Evolutionary conservation across 2,797 vertebrate genomes (phyloP).

Genomic region (Sebastes trivittatus): DNA sequence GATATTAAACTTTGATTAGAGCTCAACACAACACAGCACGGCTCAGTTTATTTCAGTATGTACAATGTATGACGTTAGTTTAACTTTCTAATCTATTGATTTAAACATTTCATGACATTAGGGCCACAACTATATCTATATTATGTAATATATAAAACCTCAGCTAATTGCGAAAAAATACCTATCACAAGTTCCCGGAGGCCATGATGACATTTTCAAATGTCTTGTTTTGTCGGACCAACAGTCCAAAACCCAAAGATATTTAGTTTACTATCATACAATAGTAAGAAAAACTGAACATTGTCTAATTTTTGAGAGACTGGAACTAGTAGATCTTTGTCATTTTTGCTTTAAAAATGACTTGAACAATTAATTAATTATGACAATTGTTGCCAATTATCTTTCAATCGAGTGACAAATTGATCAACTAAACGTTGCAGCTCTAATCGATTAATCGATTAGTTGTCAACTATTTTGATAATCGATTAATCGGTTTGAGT

Average conservation of each 20-base stretch:
- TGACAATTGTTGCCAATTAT: background rate
- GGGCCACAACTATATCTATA: background rate
- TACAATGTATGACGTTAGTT: background rate
- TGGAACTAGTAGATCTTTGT: background rate
- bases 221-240: background rate
- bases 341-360: background rate
- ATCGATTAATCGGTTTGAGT: no score
- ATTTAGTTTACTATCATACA: background rate
- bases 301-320: background rate
- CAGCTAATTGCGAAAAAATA: background rate
- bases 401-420: background rate
- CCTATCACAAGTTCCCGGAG: background rate
- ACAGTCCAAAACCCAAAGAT: background rate
- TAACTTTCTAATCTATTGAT: background rate
- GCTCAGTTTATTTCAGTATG: background rate
- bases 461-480: no score
- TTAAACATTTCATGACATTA: background rate
- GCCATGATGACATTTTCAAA: background rate
- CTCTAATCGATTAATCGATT: background rate
- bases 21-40: background rate
- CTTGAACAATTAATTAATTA: background rate
- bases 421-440: background rate
- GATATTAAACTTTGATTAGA: slow-evolving; percentile 29
- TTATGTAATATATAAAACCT: background rate
- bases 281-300: background rate